Conservation (phyloP, 2,113 vertebrate species). For the Cyanoderma ruficeps region DNA sequence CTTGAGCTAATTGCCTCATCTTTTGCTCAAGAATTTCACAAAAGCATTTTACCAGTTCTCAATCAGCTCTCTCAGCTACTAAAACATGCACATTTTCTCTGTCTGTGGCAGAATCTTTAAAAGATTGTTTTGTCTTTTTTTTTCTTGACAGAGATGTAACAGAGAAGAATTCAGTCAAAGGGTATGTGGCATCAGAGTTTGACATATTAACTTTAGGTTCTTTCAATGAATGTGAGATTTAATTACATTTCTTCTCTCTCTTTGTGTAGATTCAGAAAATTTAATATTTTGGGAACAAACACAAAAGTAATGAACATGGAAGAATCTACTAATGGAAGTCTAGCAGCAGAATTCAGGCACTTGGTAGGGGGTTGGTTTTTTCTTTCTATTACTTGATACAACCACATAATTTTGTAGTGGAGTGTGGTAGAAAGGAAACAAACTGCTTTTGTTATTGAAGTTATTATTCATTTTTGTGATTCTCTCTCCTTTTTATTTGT, state of each 20-base stretch:
- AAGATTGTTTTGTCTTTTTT: not conserved
- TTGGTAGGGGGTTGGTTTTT: slow-evolving; percentile 76
- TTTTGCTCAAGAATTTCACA: not conserved
- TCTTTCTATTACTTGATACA: not conserved
- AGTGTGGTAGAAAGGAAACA: not conserved
- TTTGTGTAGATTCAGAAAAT: slow-evolving; percentile 87
- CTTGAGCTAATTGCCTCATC: not conserved
- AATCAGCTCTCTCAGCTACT: not conserved
- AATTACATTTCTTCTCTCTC: not conserved
- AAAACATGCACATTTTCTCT: not conserved
- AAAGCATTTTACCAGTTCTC: not conserved
- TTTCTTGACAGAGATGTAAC: slow-evolving; percentile 83
- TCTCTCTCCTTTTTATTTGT: not conserved
- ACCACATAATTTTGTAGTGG: not conserved
- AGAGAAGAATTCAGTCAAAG: slow-evolving; percentile 88
- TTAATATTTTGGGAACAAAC: slow-evolving; percentile 95
- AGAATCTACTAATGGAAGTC: slow-evolving; percentile 93
- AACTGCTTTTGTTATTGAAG: not conserved
- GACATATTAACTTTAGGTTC: not conserved
- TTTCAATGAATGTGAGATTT: not conserved
- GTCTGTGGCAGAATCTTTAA: not conserved
- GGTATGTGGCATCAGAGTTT: slow-evolving; percentile 73
- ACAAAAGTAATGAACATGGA: slow-evolving; percentile 99
- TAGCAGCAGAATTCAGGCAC: slow-evolving; percentile 96
- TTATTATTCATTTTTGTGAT: not conserved